These are phyloP conservation scores for Calliopum simillimum DNA, from an alignment of 2,888 invertebrate species.

Conservation along the genomic window DNA sequence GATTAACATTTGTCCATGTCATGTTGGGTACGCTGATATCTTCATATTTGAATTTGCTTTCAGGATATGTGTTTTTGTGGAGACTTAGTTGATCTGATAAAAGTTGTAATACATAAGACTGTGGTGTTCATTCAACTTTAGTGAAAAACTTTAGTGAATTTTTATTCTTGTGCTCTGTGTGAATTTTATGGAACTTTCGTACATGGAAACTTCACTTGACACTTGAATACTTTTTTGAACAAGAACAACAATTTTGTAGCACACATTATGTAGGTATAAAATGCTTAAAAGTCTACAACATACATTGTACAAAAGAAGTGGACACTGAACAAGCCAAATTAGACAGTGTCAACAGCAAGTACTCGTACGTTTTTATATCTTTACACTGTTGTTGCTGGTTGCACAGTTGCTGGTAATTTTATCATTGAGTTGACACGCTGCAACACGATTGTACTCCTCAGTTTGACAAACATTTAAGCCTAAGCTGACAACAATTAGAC, in stretches of 20 bases:
- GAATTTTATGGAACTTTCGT: slow-evolving; percentile 32
- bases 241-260: not conserved
- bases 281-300: not conserved
- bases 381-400: slow-evolving; percentile 12
- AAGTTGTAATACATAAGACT: too few relatives aligned
- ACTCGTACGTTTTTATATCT: not conserved
- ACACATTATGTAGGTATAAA: slow-evolving; percentile 21
- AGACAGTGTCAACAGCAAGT: slow-evolving; percentile 38
- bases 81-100: too few relatives aligned
- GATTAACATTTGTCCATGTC: slow-evolving; percentile 65
- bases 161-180: not conserved
- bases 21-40: slow-evolving; percentile 49
- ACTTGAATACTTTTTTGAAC: not conserved
- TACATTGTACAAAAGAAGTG: slow-evolving; percentile 3
- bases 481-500: slow-evolving; percentile 43
- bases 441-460: slow-evolving; percentile 17
- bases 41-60: too few relatives aligned
- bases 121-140: not conserved
- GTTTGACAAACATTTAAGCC: slow-evolving; percentile 42
- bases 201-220: slow-evolving; percentile 7
- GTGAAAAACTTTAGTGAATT: not conserved
- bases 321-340: slow-evolving; percentile 30
- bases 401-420: slow-evolving; percentile 18
- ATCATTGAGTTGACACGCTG: slow-evolving; percentile 33
- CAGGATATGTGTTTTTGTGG: too few relatives aligned